Evolutionary conservation across 2,888 invertebrate genomes (phyloP).

Genomic region (Leptothorax acervorum): DNA sequence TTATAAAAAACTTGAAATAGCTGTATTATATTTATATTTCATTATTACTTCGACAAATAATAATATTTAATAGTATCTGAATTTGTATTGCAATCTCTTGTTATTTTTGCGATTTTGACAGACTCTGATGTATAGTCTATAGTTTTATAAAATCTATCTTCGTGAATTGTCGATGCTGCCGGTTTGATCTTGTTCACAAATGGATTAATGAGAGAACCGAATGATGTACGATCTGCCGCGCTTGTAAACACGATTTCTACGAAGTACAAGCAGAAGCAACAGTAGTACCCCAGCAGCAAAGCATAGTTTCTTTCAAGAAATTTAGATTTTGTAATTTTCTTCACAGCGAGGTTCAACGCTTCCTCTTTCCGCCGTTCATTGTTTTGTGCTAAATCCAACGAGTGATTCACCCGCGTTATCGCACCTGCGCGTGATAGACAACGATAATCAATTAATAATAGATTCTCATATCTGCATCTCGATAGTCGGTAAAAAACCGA

Average conservation of each 20-base stretch:
- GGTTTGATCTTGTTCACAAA: neutral
- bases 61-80: neutral
- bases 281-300: too few species aligned
- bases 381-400: constrained; percentile 1
- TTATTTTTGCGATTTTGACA: neutral
- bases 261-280: neutral
- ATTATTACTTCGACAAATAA: neutral
- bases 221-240: neutral
- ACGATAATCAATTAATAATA: constrained; percentile 37
- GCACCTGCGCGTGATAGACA: neutral
- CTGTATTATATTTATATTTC: neutral
- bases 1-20: constrained; percentile 1
- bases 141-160: neutral
- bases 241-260: constrained; percentile 1
- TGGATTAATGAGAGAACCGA: neutral
- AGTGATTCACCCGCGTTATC: constrained; percentile 20
- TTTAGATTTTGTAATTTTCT: neutral
- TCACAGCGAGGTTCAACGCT: neutral
- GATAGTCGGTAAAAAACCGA: neutral
- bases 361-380: neutral
- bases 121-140: neutral
- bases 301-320: neutral
- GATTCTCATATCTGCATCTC: constrained; percentile 19
- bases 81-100: neutral
- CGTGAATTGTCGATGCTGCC: neutral